Percentiles rank a stretch among this genome's conserved stretches.
phyloP scores from a whole-genome alignment of 2,797 vertebrate genomes.

The Alcedo atthis region DNA sequence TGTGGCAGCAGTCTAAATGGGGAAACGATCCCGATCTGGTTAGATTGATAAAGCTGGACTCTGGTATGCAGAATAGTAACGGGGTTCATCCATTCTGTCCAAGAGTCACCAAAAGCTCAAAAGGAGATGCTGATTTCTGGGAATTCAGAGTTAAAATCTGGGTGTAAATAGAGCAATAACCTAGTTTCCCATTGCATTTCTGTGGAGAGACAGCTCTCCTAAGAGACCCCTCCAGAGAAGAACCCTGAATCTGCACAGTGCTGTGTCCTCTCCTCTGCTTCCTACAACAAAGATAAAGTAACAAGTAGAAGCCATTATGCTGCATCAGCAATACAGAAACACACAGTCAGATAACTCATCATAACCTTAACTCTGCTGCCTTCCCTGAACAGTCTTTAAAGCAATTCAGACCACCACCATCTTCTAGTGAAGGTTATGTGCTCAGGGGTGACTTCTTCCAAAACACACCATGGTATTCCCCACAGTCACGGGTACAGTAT shows the following conservation, averaged over 20 bases:
- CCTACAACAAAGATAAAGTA: neutral
- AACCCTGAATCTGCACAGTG: neutral
- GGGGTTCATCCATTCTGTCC: neutral
- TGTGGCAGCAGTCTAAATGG: neutral
- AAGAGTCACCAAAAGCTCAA: neutral
- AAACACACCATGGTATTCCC: neutral
- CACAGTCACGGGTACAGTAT: neutral
- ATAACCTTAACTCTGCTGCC: neutral
- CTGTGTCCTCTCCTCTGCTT: neutral
- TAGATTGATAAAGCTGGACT: neutral
- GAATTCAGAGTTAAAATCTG: neutral
- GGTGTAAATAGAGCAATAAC: neutral
- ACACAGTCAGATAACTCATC: neutral
- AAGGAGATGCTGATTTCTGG: neutral
- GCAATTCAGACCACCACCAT: neutral
- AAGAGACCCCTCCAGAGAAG: neutral
- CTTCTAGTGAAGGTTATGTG: neutral
- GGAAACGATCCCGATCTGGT: neutral
- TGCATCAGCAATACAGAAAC: neutral
- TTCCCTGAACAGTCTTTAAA: neutral
- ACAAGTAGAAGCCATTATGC: neutral
- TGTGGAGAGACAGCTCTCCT: neutral
- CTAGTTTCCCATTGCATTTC: neutral
- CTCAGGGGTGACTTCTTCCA: neutral
- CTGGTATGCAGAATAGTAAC: neutral